Percentiles rank a stretch among this genome's conserved stretches.
Conservation (phyloP, 2,888 invertebrate genomes). For the Tetanocera ferruginea region DNA sequence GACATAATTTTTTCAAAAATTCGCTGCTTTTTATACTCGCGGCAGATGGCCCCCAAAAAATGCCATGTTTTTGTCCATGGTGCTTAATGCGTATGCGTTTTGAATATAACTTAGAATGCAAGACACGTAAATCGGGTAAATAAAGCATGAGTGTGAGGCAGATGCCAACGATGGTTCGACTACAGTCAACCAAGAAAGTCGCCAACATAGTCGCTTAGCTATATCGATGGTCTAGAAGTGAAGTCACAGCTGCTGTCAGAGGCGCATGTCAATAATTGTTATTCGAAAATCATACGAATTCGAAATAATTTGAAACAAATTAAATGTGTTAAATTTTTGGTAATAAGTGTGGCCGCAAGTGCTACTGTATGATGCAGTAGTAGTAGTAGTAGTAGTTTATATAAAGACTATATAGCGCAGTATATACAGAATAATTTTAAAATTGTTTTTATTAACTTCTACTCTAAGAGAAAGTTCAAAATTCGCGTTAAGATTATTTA, state of each 20-base stretch:
- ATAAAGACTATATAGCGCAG: too few relatives aligned
- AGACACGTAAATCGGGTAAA: conserved; percentile 62
- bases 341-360: neutral
- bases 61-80: neutral
- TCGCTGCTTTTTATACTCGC: conserved; percentile 66
- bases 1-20: conserved; percentile 64
- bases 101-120: conserved; percentile 49
- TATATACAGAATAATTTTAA: too few relatives aligned
- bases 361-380: too few relatives aligned
- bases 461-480: too few relatives aligned
- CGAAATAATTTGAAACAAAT: neutral
- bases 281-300: conserved; percentile 45
- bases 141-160: conserved; percentile 20
- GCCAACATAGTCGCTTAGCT: conserved; percentile 28
- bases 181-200: conserved; percentile 7
- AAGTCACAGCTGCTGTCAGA: conserved; percentile 38
- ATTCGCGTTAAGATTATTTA: too few relatives aligned
- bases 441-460: too few relatives aligned
- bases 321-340: neutral
- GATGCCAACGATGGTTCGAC: conserved; percentile 19
- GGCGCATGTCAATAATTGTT: conserved; percentile 51
- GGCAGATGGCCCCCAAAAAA: conserved; percentile 23
- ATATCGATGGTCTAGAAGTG: conserved; percentile 30
- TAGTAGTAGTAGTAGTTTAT: too few relatives aligned
- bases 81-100: conserved; percentile 13